Evolutionary conservation across 2,113 vertebrate genomes (phyloP).

Genomic region (Leucoraja erinaceus): DNA sequence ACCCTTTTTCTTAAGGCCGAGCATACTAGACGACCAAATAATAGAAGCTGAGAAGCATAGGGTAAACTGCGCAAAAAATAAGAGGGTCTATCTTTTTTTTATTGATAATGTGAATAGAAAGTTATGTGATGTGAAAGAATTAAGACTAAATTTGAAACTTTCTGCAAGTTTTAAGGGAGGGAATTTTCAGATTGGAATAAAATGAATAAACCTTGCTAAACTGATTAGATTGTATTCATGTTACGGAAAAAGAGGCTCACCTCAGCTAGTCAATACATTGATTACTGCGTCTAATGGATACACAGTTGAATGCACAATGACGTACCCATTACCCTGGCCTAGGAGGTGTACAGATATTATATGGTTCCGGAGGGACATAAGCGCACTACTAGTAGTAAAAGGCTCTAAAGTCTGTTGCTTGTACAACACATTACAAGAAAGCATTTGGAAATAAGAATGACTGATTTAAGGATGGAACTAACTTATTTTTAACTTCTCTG

Average conservation of each 20-base stretch:
- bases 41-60: no score
- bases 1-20: neutral
- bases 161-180: neutral
- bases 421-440: neutral
- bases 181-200: neutral
- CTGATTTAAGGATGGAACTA: neutral
- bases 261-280: neutral
- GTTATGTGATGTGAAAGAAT: neutral
- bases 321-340: neutral
- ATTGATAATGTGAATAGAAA: neutral
- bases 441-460: neutral
- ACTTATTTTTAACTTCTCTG: neutral
- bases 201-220: neutral
- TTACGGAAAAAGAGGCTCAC: neutral
- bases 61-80: no score
- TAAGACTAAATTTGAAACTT: neutral
- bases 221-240: neutral
- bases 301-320: neutral
- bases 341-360: neutral
- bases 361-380: no score
- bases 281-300: neutral
- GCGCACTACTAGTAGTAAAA: no score
- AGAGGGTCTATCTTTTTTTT: no score
- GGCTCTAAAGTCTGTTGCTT: neutral
- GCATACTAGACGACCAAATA: no score